These are phyloP conservation scores for Aspidoscelis tigris DNA, from an alignment of 2,113 vertebrate species.

Conservation along the genomic window DNA sequence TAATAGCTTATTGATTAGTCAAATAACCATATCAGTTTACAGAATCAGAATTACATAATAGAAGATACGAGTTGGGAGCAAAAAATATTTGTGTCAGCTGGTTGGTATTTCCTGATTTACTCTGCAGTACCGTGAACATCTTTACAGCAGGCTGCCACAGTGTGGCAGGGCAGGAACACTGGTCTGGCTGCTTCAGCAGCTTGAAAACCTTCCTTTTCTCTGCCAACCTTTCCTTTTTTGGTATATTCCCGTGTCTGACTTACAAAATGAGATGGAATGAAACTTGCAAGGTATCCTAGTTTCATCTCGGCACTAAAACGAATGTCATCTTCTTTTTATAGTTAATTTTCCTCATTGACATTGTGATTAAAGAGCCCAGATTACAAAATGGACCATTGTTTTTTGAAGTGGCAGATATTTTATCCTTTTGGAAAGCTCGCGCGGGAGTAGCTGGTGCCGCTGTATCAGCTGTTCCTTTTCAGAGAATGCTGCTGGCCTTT, in stretches of 20 bases:
- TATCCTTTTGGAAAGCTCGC: conserved; percentile 90
- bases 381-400: conserved; percentile 88
- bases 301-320: conserved; percentile 7
- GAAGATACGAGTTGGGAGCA: no score
- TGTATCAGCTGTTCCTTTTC: conserved; percentile 68
- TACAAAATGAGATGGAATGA: no score
- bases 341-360: conserved; percentile 86
- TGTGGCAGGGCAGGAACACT: no score
- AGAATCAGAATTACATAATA: no score
- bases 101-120: no score
- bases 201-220: neutral
- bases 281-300: neutral
- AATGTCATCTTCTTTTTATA: conserved; percentile 64
- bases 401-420: conserved; percentile 82
- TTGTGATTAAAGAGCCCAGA: conserved; percentile 78
- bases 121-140: neutral
- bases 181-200: neutral
- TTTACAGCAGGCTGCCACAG: neutral
- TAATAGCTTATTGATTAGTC: no score
- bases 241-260: no score
- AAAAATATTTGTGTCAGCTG: no score
- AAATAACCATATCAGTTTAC: no score
- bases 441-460: conserved; percentile 59
- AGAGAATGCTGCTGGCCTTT: conserved; percentile 82
- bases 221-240: neutral